Conservation (phyloP, 2,113 vertebrate species). For the Psittacula cyanocephala region DNA sequence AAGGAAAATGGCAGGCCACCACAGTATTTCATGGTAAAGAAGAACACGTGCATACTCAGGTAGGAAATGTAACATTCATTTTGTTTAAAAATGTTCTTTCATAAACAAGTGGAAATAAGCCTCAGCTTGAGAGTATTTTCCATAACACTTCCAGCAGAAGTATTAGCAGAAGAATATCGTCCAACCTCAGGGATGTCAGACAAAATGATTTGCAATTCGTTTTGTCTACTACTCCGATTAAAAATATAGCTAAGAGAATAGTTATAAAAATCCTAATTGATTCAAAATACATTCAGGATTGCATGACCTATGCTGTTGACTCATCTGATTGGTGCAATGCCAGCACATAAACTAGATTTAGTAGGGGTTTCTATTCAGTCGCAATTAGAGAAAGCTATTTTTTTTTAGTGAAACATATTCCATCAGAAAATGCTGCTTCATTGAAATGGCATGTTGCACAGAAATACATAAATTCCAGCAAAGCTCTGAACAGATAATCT, state of each 20-base stretch:
- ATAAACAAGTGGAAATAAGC: neutral
- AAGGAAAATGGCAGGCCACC: neutral
- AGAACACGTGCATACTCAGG: too few species aligned
- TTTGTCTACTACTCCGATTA: neutral
- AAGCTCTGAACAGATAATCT: neutral
- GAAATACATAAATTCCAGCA: neutral
- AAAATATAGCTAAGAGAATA: neutral
- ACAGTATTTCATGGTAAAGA: neutral
- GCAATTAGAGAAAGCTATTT: neutral
- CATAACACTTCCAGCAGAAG: neutral
- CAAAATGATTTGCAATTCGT: neutral
- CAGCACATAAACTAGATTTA: neutral
- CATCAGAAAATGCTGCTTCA: neutral
- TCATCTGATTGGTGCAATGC: neutral
- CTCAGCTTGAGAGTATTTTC: neutral
- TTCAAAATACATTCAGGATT: neutral
- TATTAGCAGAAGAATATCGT: neutral
- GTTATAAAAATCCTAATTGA: neutral
- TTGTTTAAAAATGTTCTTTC: neutral
- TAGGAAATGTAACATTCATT: neutral
- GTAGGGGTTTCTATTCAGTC: neutral
- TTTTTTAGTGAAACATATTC: neutral
- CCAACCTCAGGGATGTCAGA: neutral
- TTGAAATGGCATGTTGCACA: neutral
- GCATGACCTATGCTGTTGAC: neutral